Evolutionary conservation across 2,797 vertebrate genomes (phyloP).

Genomic region (Novumbra hubbsi): DNA sequence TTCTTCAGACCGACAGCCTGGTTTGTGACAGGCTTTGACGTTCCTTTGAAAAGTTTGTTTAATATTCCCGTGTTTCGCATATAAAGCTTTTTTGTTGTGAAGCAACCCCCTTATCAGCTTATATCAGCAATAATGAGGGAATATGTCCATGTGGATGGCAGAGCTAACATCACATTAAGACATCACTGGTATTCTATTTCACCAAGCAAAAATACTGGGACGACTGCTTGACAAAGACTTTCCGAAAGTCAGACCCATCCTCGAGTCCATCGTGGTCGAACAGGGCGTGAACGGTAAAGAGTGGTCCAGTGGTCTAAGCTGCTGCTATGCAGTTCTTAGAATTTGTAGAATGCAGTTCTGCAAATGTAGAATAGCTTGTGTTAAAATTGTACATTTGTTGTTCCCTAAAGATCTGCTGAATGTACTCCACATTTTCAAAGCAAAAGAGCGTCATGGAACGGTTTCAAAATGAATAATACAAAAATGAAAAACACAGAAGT

Average conservation of each 20-base stretch:
- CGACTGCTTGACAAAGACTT: not conserved
- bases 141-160: too few relatives aligned
- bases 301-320: slow-evolving; percentile 26
- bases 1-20: slow-evolving; percentile 35
- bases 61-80: not conserved
- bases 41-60: slow-evolving; percentile 47
- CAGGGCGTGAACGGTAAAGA: slow-evolving; percentile 4
- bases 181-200: not conserved
- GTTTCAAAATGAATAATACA: not conserved
- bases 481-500: too few relatives aligned
- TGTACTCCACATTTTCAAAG: not conserved
- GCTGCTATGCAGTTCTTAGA: not conserved
- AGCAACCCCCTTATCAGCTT: not conserved
- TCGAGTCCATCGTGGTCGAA: not conserved
- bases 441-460: slow-evolving; percentile 7
- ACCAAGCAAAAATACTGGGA: not conserved
- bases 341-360: too few relatives aligned
- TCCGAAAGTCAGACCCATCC: not conserved
- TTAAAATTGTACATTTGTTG: not conserved
- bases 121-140: too few relatives aligned
- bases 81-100: not conserved
- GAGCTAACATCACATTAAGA: not conserved
- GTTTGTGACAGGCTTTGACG: slow-evolving; percentile 33
- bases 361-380: not conserved
- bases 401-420: too few relatives aligned